Base-by-base conservation (phyloP, 2,888 invertebrate species). In the Caenorhabditis uteleia region DNA sequence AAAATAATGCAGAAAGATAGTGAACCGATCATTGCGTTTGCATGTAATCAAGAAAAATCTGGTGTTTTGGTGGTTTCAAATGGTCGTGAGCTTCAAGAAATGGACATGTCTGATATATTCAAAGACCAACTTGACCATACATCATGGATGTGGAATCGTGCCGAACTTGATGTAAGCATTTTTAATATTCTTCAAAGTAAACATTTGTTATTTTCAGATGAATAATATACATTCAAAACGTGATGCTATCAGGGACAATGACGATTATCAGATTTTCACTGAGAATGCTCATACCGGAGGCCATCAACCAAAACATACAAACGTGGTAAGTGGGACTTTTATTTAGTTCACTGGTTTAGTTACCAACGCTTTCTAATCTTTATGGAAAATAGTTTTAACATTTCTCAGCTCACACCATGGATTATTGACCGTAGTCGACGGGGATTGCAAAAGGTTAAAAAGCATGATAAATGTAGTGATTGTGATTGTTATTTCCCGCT, bases 1-100 rank as follows among this genome's bases (percentile, higher is more conserved):
- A 89, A 95, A 74, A 93, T 98, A 77, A 93, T 98, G 74, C 97
- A 98, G 85, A 95, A 97, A 86, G 98, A 98, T 83, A 95, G 95
- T 85, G 98, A 98, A 85, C 92, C 94, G 55, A 95, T 98, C 76
- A 90, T 93, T 50, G 92, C 97, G 29, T 98, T 98, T 87, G 95
- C 95, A 83, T 76, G 73, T 44, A 79, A 75, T 58, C 72, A 75
- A 72, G 68, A 90, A 18, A 90, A 89, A 74, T 88, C 89, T 49
- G 91, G 92, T 49, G 91, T 92, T 31, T 88, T 66, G 20, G 91
- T 94, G 0, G 88, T 98, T 74, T 92, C 95, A 6, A 98, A 95
- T 42, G 92, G 93, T 0, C 89, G 94, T 55, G 98, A 98, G 85
- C 89, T 98, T 12, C 94, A 97, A 83, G 98, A 99, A 86, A 90